Percentiles rank a stretch among this genome's conserved stretches.
Evolutionary conservation across 2,797 vertebrate genomes (phyloP).

Genomic region (Tapirus indicus): DNA sequence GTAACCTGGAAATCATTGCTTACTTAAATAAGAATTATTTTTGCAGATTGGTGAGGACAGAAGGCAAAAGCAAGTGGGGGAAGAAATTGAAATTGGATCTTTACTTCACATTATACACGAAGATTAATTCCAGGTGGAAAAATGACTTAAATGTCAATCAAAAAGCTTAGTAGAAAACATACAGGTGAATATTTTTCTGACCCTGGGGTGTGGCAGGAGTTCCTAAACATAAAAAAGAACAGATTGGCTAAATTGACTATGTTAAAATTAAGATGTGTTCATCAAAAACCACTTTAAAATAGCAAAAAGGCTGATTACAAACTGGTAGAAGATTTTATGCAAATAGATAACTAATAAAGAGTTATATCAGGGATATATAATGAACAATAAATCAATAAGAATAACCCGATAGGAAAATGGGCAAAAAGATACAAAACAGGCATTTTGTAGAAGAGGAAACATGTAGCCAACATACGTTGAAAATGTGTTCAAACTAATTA

Average conservation of each 20-base stretch:
- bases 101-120: not conserved
- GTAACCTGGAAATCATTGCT: not conserved
- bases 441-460: not conserved
- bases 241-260: not conserved
- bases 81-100: not conserved
- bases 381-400: not conserved
- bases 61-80: not conserved
- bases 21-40: not conserved
- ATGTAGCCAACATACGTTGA: not conserved
- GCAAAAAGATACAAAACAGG: not conserved
- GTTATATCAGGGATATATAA: not conserved
- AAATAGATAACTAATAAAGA: not conserved
- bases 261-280: not conserved
- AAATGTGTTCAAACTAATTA: not conserved
- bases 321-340: not conserved
- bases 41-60: not conserved
- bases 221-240: not conserved
- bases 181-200: not conserved
- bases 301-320: not conserved
- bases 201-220: not conserved
- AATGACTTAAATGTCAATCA: no score
- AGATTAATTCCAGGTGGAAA: not conserved
- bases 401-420: not conserved
- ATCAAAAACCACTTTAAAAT: not conserved
- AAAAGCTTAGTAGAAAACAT: not conserved